phyloP scores from a whole-genome alignment of 2,113 vertebrate genomes.

The Reinhardtius hippoglossoides region DNA sequence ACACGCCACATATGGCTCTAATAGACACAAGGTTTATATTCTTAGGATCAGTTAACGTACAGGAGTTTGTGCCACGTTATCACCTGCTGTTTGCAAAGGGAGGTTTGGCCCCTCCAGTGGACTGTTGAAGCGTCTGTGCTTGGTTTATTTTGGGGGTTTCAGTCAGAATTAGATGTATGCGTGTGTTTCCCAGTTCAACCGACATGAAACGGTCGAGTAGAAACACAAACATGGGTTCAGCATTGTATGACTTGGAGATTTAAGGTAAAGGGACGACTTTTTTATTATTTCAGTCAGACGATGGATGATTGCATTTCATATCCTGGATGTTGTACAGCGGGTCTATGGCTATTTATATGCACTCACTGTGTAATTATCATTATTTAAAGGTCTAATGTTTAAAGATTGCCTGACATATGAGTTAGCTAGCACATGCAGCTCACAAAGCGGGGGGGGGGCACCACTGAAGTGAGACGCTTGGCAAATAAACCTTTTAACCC shows the following conservation, averaged over 20 bases:
- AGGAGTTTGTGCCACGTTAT: neutral
- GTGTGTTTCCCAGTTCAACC: conserved; percentile 1
- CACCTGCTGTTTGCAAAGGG: too few relatives aligned
- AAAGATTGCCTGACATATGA: too few relatives aligned
- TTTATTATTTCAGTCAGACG: neutral
- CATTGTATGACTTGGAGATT: neutral
- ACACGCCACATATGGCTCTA: neutral
- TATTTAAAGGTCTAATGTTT: neutral
- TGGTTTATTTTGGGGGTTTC: neutral
- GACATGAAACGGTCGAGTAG: neutral
- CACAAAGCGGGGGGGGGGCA: too few relatives aligned
- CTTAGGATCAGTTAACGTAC: too few relatives aligned
- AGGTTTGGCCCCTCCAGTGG: too few relatives aligned
- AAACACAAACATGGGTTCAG: conserved; percentile 16
- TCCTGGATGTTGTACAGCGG: neutral
- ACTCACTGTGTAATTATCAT: neutral
- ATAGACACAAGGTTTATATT: neutral
- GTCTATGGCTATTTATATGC: neutral
- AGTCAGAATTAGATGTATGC: neutral
- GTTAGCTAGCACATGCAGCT: neutral
- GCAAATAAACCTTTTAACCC: neutral
- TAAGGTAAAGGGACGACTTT: conserved; percentile 7
- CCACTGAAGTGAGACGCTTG: too few relatives aligned
- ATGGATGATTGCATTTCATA: conserved; percentile 1
- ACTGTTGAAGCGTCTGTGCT: too few relatives aligned